phyloP scores from a whole-genome alignment of 2,797 vertebrate species.

The Podarcis siculus region DNA sequence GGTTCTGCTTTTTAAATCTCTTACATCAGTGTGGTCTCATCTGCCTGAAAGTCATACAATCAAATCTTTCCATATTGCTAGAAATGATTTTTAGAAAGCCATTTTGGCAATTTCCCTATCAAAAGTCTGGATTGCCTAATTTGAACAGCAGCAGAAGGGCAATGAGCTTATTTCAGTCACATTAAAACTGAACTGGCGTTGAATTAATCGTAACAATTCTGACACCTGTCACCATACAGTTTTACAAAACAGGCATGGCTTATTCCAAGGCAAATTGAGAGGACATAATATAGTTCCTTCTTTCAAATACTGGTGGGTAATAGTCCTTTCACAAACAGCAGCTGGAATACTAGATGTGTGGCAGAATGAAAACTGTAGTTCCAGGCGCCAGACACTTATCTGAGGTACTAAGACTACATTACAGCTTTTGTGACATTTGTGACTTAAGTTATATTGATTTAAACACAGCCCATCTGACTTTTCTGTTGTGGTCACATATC shows the following conservation, averaged over 20 bases:
- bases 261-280: slow-evolving; percentile 18
- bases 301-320: slow-evolving; percentile 45
- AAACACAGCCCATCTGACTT: slow-evolving; percentile 56
- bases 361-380: slow-evolving; percentile 40
- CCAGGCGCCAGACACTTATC: slow-evolving; percentile 61
- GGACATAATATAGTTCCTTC: slow-evolving; percentile 13
- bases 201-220: slow-evolving; percentile 18
- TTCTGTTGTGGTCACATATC: slow-evolving; percentile 52
- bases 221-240: slow-evolving; percentile 51
- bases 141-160: background rate
- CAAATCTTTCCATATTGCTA: background rate
- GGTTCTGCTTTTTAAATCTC: background rate
- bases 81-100: slow-evolving; percentile 12
- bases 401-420: slow-evolving; percentile 61
- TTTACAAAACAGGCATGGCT: slow-evolving; percentile 23
- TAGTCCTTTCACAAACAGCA: slow-evolving; percentile 45
- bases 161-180: background rate
- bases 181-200: slow-evolving; percentile 35
- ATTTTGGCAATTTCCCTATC: background rate
- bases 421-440: slow-evolving; percentile 58
- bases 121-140: background rate
- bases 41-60: background rate
- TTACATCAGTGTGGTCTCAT: background rate
- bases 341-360: slow-evolving; percentile 40
- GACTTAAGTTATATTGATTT: slow-evolving; percentile 49